These are phyloP conservation scores for Lagopus leucura DNA, from an alignment of 2,113 vertebrate species.

Conservation along the genomic window DNA sequence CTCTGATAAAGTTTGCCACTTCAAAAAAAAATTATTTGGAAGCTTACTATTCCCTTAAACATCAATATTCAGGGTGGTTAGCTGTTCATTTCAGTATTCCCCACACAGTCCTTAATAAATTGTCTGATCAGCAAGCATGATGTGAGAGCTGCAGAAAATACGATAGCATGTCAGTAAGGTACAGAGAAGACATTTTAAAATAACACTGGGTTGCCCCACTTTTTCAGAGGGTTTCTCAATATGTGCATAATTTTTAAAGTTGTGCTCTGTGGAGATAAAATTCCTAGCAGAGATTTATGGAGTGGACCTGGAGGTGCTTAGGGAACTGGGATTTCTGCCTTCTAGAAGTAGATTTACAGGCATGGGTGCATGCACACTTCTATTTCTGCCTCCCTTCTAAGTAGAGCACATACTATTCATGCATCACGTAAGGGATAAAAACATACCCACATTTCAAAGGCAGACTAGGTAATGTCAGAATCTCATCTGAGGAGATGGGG, in stretches of 20 bases:
- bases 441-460: not conserved
- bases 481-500: not conserved
- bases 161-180: not conserved
- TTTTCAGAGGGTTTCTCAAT: not conserved
- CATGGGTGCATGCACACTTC: fast-evolving
- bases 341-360: not conserved
- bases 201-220: not conserved
- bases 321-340: slow-evolving; percentile 6
- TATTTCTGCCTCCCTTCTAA: not conserved
- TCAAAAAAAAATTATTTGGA: not conserved
- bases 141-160: slow-evolving; percentile 33
- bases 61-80: slow-evolving; percentile 26
- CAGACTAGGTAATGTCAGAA: not conserved
- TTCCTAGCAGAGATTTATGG: not conserved
- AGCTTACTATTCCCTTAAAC: not conserved
- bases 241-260: not conserved
- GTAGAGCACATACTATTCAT: not conserved
- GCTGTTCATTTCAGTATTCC: slow-evolving; percentile 28
- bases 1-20: not conserved
- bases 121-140: slow-evolving; percentile 19
- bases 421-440: not conserved
- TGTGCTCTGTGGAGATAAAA: not conserved
- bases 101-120: slow-evolving; percentile 18
- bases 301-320: not conserved
- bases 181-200: not conserved